Conservation (phyloP, 2,797 vertebrate species). For the Sandelia bainsii region DNA sequence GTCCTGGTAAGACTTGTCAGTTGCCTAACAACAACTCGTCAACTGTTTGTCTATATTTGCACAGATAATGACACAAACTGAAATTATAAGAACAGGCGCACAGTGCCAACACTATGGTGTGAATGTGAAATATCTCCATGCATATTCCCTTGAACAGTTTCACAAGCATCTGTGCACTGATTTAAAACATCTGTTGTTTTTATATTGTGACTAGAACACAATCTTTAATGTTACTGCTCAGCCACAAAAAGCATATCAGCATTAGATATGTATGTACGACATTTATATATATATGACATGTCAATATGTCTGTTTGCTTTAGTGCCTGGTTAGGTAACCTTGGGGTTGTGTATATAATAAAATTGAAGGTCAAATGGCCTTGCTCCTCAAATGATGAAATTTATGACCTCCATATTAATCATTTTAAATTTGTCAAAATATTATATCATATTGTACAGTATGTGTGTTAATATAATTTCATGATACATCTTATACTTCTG, state of each 20-base stretch:
- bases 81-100: no score
- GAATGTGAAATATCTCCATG: no score
- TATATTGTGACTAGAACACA: no score
- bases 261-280: no score
- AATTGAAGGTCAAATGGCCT: background rate
- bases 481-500: background rate
- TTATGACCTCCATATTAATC: background rate
- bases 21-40: background rate
- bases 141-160: no score
- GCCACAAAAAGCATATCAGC: no score
- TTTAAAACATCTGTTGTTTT: no score
- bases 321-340: background rate
- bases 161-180: no score
- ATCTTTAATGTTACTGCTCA: no score
- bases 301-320: background rate
- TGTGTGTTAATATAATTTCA: background rate
- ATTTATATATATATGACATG: no score
- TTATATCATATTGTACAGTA: background rate
- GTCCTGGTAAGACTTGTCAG: slow-evolving; percentile 89
- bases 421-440: background rate
- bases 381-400: no score
- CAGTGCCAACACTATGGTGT: no score
- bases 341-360: background rate
- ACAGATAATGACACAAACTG: background rate
- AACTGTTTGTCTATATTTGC: background rate